Evolutionary conservation across 2,888 invertebrate genomes (phyloP).

Genomic region (Mallateleia sp.): DNA sequence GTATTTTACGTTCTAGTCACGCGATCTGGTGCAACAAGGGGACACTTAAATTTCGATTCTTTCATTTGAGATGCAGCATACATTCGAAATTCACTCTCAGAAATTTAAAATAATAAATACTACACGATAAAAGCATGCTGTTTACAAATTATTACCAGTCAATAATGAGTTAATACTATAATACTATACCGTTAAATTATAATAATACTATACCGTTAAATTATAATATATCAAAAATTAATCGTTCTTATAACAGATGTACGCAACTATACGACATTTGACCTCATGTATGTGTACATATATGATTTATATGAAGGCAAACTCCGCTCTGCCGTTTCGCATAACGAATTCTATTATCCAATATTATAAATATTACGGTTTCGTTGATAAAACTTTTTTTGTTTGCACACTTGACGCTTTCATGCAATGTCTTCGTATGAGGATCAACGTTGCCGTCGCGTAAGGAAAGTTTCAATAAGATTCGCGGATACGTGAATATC

Average conservation of each 20-base stretch:
- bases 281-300: too few species aligned
- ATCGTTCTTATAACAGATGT: too few species aligned
- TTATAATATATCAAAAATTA: background rate
- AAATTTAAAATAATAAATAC: conserved; percentile 36
- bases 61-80: conserved; percentile 51
- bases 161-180: too few species aligned
- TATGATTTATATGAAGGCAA: too few species aligned
- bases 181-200: too few species aligned
- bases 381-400: background rate
- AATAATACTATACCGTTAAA: too few species aligned
- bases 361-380: conserved; percentile 9
- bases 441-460: conserved; percentile 47
- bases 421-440: conserved; percentile 31
- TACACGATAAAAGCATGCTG: conserved; percentile 43
- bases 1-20: conserved; percentile 43
- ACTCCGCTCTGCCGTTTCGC: too few species aligned
- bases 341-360: background rate
- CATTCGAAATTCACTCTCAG: conserved; percentile 60
- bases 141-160: too few species aligned
- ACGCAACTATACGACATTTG: too few species aligned
- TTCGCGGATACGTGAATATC: conserved; percentile 59
- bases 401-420: conserved; percentile 32
- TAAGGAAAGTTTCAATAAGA: conserved; percentile 64
- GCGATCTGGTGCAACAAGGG: conserved; percentile 57
- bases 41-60: conserved; percentile 52